phyloP scores from a whole-genome alignment of 1,140 invertebrate genomes.

The Drosophila busckii region DNA sequence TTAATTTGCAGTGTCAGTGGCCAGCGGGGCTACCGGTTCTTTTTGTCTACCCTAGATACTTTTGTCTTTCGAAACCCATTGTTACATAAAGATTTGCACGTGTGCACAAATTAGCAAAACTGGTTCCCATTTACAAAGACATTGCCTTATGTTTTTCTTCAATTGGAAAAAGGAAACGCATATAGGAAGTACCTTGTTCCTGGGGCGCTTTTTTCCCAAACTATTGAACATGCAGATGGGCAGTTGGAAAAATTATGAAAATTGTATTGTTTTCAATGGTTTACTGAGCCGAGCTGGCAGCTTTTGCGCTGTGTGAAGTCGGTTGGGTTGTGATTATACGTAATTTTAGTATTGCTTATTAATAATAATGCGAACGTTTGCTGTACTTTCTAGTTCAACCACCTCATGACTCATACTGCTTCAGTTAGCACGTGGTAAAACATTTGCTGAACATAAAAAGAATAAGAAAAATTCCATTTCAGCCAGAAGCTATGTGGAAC shows the following conservation, averaged over 20 bases:
- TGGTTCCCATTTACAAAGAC: constrained; percentile 35
- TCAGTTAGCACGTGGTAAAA: constrained; percentile 22
- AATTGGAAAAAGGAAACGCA: constrained; percentile 27
- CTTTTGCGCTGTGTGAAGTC: constrained; percentile 40
- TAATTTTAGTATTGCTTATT: constrained; percentile 28
- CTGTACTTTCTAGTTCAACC: constrained; percentile 23
- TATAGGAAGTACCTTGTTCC: constrained; percentile 47
- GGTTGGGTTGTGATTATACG: constrained; percentile 20
- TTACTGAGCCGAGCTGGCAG: constrained; percentile 26
- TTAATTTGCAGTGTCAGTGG: constrained; percentile 68
- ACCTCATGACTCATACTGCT: constrained; percentile 27
- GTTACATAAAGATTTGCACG: constrained; percentile 56
- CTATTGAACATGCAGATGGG: constrained; percentile 64
- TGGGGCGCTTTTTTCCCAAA: constrained; percentile 40
- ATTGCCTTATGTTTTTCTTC: constrained; percentile 44
- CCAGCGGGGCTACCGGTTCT: constrained; percentile 32
- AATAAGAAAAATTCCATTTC: constrained; percentile 35
- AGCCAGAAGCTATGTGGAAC: constrained; percentile 32
- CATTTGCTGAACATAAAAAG: constrained; percentile 18
- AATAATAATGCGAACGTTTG: constrained; percentile 14
- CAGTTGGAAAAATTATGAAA: constrained; percentile 52
- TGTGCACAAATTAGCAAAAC: constrained; percentile 71
- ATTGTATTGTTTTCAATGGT: constrained; percentile 48
- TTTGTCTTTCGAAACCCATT: constrained; percentile 34
- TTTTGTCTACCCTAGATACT: constrained; percentile 30